phyloP scores from a whole-genome alignment of 2,113 vertebrate species.

The Sinocyclocheilus anshuiensis region DNA sequence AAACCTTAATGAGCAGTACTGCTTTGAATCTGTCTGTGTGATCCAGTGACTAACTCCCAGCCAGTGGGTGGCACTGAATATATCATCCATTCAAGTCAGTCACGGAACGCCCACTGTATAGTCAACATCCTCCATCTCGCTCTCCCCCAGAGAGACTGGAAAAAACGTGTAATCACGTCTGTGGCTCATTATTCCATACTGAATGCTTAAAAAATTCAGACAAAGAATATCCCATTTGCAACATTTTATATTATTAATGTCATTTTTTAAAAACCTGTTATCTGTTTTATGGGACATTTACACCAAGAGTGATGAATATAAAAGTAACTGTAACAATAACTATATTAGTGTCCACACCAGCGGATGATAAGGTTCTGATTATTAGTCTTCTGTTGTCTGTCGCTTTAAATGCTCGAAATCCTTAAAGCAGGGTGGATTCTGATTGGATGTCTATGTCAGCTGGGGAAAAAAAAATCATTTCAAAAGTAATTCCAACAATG shows the following conservation, averaged over 20 bases:
- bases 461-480: no score
- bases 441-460: no score
- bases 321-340: no score
- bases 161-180: neutral
- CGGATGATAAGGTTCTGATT: no score
- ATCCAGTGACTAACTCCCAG: slow-evolving; percentile 43
- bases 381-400: no score
- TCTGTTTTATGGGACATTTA: neutral
- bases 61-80: slow-evolving; percentile 61
- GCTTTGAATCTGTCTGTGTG: slow-evolving; percentile 32
- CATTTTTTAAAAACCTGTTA: no score
- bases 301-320: no score
- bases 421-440: no score
- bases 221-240: neutral
- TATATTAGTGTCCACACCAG: no score
- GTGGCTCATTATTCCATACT: neutral
- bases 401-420: no score
- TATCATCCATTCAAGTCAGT: slow-evolving; percentile 58
- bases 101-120: slow-evolving; percentile 55
- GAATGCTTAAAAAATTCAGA: neutral
- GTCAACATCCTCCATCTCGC: slow-evolving; percentile 46
- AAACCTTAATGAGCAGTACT: neutral
- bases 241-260: neutral
- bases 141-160: slow-evolving; percentile 23
- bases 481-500: no score